Percentiles rank a stretch among this genome's conserved stretches.
These are phyloP conservation scores for Trogon melanurus DNA, from an alignment of 2,113 vertebrate genomes.

Conservation along the genomic window DNA sequence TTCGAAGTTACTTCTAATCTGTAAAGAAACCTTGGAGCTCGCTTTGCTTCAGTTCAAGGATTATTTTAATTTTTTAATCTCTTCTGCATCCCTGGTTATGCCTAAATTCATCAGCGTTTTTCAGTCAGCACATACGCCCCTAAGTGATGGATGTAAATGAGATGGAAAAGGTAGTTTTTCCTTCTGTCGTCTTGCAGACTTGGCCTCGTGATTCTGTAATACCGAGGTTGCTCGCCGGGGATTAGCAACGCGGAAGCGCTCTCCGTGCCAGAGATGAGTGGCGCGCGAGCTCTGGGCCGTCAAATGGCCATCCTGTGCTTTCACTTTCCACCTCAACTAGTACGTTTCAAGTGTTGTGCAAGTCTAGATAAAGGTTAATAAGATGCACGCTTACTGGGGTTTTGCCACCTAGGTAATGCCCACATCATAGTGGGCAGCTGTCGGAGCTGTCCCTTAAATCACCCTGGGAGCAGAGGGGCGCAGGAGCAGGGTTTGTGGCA, in stretches of 20 bases:
- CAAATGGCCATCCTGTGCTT: not conserved
- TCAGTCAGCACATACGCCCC: not conserved
- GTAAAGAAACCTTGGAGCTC: not conserved
- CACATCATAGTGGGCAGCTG: not conserved
- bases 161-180: not conserved
- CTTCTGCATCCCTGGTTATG: not conserved
- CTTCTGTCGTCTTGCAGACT: not conserved
- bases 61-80: slow-evolving; percentile 1
- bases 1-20: not conserved
- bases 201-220: not conserved
- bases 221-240: not conserved
- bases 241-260: not conserved
- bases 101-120: not conserved
- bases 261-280: not conserved
- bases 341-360: not conserved
- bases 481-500: not conserved
- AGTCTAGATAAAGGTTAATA: not conserved
- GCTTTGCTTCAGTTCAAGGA: not conserved
- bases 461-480: not conserved
- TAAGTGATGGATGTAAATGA: not conserved
- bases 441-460: not conserved
- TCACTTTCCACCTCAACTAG: not conserved
- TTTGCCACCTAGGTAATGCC: not conserved
- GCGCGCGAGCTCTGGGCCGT: not conserved
- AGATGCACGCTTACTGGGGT: not conserved